phyloP scores from a whole-genome alignment of 2,888 invertebrate species.

The Epirrhoe alternata region DNA sequence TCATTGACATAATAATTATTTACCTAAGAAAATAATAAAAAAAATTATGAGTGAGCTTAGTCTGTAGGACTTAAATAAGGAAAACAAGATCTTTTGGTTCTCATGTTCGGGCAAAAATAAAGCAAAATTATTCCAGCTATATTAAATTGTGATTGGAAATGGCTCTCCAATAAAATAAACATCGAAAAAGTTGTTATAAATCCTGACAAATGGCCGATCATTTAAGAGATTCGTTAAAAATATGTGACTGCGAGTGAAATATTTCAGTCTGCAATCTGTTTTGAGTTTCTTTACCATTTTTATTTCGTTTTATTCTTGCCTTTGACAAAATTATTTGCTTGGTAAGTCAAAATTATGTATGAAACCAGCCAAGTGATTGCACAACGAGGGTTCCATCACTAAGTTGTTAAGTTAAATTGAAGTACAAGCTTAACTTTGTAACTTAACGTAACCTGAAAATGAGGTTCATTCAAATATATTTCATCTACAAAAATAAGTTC shows the following conservation, averaged over 20 bases:
- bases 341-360: background rate
- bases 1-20: no score
- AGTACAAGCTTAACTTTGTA: no score
- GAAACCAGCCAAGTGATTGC: background rate
- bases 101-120: background rate
- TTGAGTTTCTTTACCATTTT: background rate
- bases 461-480: no score
- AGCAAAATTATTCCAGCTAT: slow-evolving; percentile 14
- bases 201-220: slow-evolving; percentile 36
- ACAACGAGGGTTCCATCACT: no score
- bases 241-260: slow-evolving; percentile 22
- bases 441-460: no score
- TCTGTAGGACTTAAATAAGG: no score
- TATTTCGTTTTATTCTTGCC: background rate
- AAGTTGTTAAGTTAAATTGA: no score
- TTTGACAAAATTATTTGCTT: background rate
- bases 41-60: no score
- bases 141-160: slow-evolving; percentile 7
- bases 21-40: no score
- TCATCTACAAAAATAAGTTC: no score
- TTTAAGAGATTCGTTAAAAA: slow-evolving; percentile 31
- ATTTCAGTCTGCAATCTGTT: slow-evolving; percentile 4
- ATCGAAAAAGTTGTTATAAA: slow-evolving; percentile 31
- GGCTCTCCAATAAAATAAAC: slow-evolving; percentile 33
- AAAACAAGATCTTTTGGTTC: background rate